Base-by-base conservation (phyloP, 2,797 vertebrate species). In the Ceryle rudis region DNA sequence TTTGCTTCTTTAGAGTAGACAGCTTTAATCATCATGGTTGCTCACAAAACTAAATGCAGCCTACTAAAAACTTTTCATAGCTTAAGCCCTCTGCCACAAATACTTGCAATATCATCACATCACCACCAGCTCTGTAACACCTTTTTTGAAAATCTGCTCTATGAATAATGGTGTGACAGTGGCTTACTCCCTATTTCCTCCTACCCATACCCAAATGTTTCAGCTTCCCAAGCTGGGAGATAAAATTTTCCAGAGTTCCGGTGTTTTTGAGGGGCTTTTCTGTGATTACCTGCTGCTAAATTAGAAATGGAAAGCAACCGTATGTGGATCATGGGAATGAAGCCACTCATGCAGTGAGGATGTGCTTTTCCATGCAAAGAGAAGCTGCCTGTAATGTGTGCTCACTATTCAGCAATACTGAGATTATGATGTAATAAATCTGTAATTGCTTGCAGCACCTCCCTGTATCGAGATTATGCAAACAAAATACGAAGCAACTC, bases 11-110 rank as follows among this genome's bases (percentile, higher is more conserved):
- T 14, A 33, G 5, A 44, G 15, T 4, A 52, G 10, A 6, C 52
- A 49, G 44, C 69, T 93, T 44, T 23, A 23, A 54, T 49, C 9
- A 46, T 21, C 14, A 6, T 29, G 46, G 8, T 7, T 66, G 33
- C 31, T 70, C 55, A 62, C 17, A 60, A 55, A 77, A 78, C 18
- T 18, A 66, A 61, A 11, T n/a, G 85, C 69, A 80, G n/a, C 5
- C 47, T 37, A 67, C 29, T 41, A 82, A 89, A 61, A 46, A 17
- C 37, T 60, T 37, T 57, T 20, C 58, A 69, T 62, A 58, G 61
- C 73, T 86, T 87, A 78, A 94, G 81, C 58, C 92, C 67, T 81
- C 51, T 66, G 60, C 26, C 77, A 83, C 42, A 55, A 77, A 66
- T 71, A 89, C 47, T n/a, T 47, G 39, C 1, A 1, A 4, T 33